These are phyloP conservation scores for Delphinus delphis DNA, from an alignment of 2,113 vertebrate species.

Conservation along the genomic window DNA sequence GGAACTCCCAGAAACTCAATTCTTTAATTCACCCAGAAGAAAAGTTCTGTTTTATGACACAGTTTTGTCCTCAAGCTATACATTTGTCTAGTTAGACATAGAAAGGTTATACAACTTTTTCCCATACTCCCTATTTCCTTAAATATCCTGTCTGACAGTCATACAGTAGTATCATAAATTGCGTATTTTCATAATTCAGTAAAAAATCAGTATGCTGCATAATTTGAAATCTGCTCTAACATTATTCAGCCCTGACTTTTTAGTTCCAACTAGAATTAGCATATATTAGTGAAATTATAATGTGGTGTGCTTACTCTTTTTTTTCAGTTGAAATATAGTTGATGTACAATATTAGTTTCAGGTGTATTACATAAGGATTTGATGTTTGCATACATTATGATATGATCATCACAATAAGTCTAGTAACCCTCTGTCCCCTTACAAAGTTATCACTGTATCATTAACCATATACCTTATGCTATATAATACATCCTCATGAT, in stretches of 20 bases:
- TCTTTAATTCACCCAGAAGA: not conserved
- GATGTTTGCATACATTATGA: not conserved
- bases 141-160: not conserved
- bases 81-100: not conserved
- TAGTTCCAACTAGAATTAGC: not conserved
- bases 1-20: not conserved
- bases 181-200: not conserved
- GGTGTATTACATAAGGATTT: not conserved
- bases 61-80: not conserved
- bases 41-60: not conserved
- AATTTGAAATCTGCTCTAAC: not conserved
- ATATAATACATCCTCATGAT: not conserved
- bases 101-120: not conserved
- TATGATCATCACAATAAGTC: not conserved
- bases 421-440: not conserved
- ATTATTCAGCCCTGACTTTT: not conserved
- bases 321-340: not conserved
- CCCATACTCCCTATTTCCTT: not conserved
- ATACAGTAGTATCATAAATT: not conserved
- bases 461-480: not conserved
- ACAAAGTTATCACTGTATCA: not conserved
- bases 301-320: not conserved
- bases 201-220: not conserved
- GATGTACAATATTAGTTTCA: not conserved
- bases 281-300: not conserved